Base-by-base conservation (phyloP, 2,113 vertebrate species). In the Semnopithecus entellus region DNA sequence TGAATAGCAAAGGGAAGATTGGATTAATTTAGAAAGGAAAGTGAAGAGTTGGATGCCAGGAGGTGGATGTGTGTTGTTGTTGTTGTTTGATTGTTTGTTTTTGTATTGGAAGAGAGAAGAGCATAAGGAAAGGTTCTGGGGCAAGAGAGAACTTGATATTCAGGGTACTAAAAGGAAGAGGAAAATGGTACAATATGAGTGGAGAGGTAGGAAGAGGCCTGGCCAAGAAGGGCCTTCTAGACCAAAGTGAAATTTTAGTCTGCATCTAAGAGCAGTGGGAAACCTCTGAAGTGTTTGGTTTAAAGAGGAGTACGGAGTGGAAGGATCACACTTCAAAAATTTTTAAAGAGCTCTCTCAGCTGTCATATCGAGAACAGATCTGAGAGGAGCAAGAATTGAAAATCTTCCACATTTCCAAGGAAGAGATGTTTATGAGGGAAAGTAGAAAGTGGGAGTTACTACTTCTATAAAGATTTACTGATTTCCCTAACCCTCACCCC, bases 161-260 rank as follows among this genome's bases (percentile, higher is more conserved):
- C 38, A 30, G 52, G 86, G 70, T 12, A 43, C 9, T 72, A 1
- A n/a, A 48, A 76, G 38, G 14, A 90, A n/a, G 27, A 68, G 57
- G 35, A 27, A 48, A 80, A 12, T 4, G 8, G 22, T 30, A 6
- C 18, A 8, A 0, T 30, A 0, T 17, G 23, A 25, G 20, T 66
- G 43, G n/a, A 76, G 7, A 22, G 38, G 48, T 1, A 87, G n/a
- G 12, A 59, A 59, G 61, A 90, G 27, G 4, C 38, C 52, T 50
- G 25, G 45, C 25, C 35, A 9, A n/a, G 70, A 66, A 84, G 40
- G 17, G 18, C 12, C 25, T 38, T 16, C 0, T 55, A 66, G 48
- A 23, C 52, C 78, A 79, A 73, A 59, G 32, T 3, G 40, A 79
- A 59, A 40, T 72, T 83, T 88, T 50, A 50, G 22, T 95, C 73